Evolutionary conservation across 2,797 vertebrate genomes (phyloP).

Genomic region (Sternotherus odoratus): DNA sequence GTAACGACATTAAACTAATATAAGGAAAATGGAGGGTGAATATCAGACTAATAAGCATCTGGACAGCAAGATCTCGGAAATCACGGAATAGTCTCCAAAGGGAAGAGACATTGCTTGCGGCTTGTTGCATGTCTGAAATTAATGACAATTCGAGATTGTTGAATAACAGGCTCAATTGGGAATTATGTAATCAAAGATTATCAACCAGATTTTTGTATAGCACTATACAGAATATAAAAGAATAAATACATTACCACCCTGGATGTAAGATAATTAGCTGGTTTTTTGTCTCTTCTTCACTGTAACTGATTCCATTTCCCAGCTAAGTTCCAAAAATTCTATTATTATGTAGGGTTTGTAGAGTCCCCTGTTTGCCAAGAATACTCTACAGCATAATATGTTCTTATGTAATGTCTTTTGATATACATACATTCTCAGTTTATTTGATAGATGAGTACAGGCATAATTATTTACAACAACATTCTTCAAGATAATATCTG

Average conservation of each 20-base stretch:
- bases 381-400: background rate
- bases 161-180: background rate
- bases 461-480: too few species aligned
- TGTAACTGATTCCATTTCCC: background rate
- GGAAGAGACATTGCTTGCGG: background rate
- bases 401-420: too few species aligned
- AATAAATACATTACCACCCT: background rate
- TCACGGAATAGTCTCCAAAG: background rate
- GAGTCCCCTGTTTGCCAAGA: background rate
- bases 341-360: background rate
- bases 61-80: constrained; percentile 39
- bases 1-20: constrained; percentile 12
- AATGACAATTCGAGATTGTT: background rate
- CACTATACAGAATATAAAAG: background rate
- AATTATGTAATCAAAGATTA: background rate
- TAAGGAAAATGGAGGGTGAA: constrained; percentile 33
- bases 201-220: background rate
- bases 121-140: background rate
- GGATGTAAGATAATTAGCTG: background rate
- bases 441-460: too few species aligned
- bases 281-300: background rate
- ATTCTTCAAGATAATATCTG: too few species aligned
- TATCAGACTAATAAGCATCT: constrained; percentile 10
- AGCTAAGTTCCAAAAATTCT: background rate
- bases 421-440: too few species aligned